Percentiles rank a stretch among this genome's conserved stretches.
phyloP scores from a whole-genome alignment of 2,113 vertebrate species.

The Hyperoodon ampullatus region DNA sequence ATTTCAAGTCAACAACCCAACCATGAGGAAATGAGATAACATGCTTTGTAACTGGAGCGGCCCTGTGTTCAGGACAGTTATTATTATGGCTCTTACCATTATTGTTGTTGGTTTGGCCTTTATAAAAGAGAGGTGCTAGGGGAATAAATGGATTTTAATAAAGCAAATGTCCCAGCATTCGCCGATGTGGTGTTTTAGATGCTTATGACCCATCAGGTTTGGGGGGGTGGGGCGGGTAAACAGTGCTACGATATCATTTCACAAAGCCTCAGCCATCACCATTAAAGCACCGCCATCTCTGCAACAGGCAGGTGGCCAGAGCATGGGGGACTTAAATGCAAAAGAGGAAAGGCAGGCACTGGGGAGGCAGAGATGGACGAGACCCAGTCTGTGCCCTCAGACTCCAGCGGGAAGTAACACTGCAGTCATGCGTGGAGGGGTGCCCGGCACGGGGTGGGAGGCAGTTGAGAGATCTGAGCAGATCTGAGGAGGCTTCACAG shows the following conservation, averaged over 20 bases:
- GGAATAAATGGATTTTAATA: neutral
- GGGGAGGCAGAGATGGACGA: too few species aligned
- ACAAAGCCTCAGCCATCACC: neutral
- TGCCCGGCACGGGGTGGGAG: neutral
- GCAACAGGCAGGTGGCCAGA: neutral
- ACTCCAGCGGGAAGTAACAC: neutral
- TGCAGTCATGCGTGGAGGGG: fast-evolving
- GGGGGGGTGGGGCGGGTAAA: neutral
- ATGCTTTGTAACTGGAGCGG: neutral
- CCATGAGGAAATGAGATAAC: neutral
- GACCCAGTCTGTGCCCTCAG: neutral
- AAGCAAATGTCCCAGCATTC: neutral
- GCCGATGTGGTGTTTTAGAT: neutral
- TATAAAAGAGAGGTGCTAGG: neutral
- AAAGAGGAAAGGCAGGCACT: neutral
- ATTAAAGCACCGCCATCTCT: neutral
- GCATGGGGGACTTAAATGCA: neutral
- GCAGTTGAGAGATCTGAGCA: neutral
- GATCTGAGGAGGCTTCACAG: neutral
- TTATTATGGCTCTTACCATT: neutral
- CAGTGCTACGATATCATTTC: neutral
- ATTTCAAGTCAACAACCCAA: neutral
- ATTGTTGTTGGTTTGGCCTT: neutral
- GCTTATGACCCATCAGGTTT: neutral
- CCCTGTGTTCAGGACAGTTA: neutral